Evolutionary conservation across 1,140 invertebrate genomes (phyloP).

Genomic region (Bombus ignitus): DNA sequence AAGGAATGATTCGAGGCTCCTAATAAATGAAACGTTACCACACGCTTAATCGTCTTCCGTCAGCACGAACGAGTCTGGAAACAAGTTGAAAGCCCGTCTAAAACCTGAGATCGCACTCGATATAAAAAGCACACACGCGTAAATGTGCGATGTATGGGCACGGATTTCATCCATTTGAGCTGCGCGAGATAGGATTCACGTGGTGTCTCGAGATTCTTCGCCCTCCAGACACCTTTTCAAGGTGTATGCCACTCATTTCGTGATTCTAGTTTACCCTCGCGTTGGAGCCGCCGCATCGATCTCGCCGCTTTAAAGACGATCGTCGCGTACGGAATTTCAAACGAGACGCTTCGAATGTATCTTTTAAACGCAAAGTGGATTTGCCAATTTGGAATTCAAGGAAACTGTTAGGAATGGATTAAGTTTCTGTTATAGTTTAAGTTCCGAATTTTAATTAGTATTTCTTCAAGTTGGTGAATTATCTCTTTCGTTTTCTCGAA

Average conservation of each 20-base stretch:
- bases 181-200: constrained; percentile 41
- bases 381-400: background rate
- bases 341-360: background rate
- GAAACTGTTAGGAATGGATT: no score
- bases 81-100: constrained; percentile 15
- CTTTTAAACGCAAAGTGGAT: background rate
- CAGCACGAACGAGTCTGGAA: background rate
- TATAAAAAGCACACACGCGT: background rate
- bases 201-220: constrained; percentile 42
- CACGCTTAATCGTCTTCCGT: background rate
- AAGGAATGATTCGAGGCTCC: background rate
- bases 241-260: constrained; percentile 48
- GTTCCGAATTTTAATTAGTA: background rate
- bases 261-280: constrained; percentile 35
- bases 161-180: constrained; percentile 15
- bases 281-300: background rate
- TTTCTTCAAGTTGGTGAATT: no score
- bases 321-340: background rate
- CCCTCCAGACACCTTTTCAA: constrained; percentile 51
- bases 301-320: constrained; percentile 34
- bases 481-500: no score
- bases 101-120: constrained; percentile 15
- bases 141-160: background rate
- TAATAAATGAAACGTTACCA: background rate
- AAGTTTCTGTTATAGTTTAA: background rate